Conservation (phyloP, 1,140 invertebrate species). For the Berghia stephanieae region DNA sequence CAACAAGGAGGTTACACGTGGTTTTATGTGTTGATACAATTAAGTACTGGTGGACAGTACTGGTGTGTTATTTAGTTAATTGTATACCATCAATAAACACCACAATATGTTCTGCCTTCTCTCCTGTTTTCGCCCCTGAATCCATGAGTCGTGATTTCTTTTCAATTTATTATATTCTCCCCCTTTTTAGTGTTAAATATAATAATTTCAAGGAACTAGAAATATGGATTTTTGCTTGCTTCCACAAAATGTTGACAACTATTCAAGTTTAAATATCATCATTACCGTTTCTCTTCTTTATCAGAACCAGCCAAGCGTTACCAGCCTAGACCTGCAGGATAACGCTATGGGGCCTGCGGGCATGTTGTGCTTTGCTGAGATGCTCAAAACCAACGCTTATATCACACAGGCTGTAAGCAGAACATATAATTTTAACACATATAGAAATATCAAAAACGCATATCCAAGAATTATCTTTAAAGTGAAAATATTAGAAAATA, state of each 20-base stretch:
- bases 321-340: slow-evolving; percentile 39
- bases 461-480: background rate
- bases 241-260: background rate
- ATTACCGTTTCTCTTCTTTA: slow-evolving; percentile 18
- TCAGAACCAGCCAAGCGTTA: slow-evolving; percentile 41
- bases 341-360: slow-evolving; percentile 41
- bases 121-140: background rate
- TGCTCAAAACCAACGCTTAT: slow-evolving; percentile 40
- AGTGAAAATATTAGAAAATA: background rate
- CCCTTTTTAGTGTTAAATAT: background rate
- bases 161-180: background rate
- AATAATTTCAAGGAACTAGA: background rate
- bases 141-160: background rate
- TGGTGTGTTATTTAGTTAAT: background rate
- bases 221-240: background rate
- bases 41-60: background rate
- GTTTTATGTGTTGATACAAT: background rate
- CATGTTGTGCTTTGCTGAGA: slow-evolving; percentile 39
- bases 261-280: background rate
- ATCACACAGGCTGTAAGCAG: slow-evolving; percentile 35
- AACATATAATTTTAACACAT: background rate
- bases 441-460: background rate
- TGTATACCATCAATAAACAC: no score
- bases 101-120: no score
- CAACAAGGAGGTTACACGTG: no score